phyloP scores from a whole-genome alignment of 2,888 invertebrate species.

The Rotaria socialis region DNA sequence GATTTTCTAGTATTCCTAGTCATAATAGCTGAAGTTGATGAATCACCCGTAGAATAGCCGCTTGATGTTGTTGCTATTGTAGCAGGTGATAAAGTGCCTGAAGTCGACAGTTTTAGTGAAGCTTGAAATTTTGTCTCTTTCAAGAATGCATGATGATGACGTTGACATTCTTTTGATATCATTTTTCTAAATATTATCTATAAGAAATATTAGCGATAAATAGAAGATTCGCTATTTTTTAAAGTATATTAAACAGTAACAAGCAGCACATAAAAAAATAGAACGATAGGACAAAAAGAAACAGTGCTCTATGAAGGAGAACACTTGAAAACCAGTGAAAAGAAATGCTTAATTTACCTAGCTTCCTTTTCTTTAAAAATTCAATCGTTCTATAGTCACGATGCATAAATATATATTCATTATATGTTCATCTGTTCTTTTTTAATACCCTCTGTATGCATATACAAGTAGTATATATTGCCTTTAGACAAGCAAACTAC shows the following conservation, averaged over 20 bases:
- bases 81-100: neutral
- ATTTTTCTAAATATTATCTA: neutral
- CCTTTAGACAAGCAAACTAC: conserved; percentile 3
- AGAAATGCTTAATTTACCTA: neutral
- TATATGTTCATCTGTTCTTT: neutral
- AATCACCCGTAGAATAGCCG: neutral
- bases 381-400: neutral
- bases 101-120: neutral
- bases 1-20: no score
- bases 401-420: neutral
- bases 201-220: neutral
- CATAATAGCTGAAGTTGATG: neutral
- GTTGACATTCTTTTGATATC: neutral
- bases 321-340: neutral
- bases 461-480: neutral
- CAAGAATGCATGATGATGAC: neutral
- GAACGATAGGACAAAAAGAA: neutral
- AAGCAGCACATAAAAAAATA: no score
- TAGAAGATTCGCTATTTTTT: neutral
- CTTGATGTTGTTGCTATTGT: neutral
- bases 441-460: neutral
- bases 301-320: neutral
- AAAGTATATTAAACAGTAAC: neutral
- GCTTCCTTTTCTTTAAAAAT: neutral
- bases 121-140: neutral